Evolutionary conservation across 2,113 vertebrate genomes (phyloP).

Genomic region (Cyprinus carpio): DNA sequence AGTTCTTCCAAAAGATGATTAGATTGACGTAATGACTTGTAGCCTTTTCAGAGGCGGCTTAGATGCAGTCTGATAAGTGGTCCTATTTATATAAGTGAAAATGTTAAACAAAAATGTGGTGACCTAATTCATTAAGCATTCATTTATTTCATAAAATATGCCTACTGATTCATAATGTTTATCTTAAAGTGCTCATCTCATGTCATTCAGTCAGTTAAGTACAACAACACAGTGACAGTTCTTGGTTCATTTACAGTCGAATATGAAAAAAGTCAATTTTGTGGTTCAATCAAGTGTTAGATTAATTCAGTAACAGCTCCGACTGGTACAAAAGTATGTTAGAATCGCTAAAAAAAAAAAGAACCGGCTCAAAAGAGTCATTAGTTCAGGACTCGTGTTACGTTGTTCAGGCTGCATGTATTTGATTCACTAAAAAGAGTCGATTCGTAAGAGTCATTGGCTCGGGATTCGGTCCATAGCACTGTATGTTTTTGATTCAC

Average conservation of each 20-base stretch:
- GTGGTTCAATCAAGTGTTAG: not conserved
- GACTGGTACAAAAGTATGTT: not conserved
- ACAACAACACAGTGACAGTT: not conserved
- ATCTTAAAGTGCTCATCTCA: not conserved
- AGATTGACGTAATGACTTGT: not conserved
- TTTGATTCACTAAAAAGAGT: constrained; percentile 2
- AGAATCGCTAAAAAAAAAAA: not conserved
- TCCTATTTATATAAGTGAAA: not conserved
- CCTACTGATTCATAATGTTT: not conserved
- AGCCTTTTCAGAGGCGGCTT: not conserved
- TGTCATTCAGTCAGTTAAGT: not conserved
- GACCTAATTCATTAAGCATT: not conserved
- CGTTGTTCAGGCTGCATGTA: not conserved
- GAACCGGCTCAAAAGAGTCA: not conserved
- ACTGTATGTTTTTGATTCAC: not conserved
- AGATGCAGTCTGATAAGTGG: not conserved
- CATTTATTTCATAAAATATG: not conserved
- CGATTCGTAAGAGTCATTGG: not conserved
- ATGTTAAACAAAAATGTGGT: not conserved
- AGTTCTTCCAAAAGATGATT: not conserved
- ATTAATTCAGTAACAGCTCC: not conserved
- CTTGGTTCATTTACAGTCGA: not conserved
- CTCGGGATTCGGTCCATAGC: not conserved
- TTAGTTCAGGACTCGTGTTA: not conserved
- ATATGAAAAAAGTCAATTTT: not conserved